Percentiles rank a stretch among this genome's conserved stretches.
Evolutionary conservation across 2,113 vertebrate species (phyloP).

Genomic region (Xiphias gladius): DNA sequence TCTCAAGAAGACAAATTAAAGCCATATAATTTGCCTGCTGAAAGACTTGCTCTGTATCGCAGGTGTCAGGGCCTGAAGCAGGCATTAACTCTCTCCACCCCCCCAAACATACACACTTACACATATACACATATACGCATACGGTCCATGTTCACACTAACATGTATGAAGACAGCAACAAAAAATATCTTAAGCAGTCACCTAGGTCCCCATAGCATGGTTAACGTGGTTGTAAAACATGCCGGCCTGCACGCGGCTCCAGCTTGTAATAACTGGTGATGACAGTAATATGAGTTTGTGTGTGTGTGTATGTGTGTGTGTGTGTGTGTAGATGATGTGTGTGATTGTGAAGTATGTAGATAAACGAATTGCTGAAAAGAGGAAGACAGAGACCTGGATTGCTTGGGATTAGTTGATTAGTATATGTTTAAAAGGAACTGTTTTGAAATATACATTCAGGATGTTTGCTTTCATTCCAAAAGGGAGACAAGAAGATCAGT

Average conservation of each 20-base stretch:
- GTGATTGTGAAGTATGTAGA: conserved; percentile 46
- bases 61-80: conserved; percentile 70
- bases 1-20: conserved; percentile 82
- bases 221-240: conserved; percentile 78
- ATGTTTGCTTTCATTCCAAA: neutral
- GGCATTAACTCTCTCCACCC: conserved; percentile 69
- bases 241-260: conserved; percentile 48
- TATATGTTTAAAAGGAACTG: neutral
- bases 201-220: conserved; percentile 70
- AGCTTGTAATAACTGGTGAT: conserved; percentile 72
- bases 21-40: conserved; percentile 77
- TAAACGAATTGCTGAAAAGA: conserved; percentile 20
- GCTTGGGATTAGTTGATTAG: conserved; percentile 20
- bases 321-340: conserved; percentile 30
- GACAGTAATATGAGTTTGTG: conserved; percentile 73
- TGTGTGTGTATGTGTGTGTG: conserved; percentile 40
- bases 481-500: neutral
- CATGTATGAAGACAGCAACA: conserved; percentile 58
- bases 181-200: conserved; percentile 75
- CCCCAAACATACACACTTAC: conserved; percentile 17
- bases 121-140: conserved; percentile 29
- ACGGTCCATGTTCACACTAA: conserved; percentile 20
- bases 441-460: neutral
- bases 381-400: neutral
- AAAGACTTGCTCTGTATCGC: conserved; percentile 79